Evolutionary conservation across 2,888 invertebrate genomes (phyloP).

Genomic region (Saturnia pavonia): DNA sequence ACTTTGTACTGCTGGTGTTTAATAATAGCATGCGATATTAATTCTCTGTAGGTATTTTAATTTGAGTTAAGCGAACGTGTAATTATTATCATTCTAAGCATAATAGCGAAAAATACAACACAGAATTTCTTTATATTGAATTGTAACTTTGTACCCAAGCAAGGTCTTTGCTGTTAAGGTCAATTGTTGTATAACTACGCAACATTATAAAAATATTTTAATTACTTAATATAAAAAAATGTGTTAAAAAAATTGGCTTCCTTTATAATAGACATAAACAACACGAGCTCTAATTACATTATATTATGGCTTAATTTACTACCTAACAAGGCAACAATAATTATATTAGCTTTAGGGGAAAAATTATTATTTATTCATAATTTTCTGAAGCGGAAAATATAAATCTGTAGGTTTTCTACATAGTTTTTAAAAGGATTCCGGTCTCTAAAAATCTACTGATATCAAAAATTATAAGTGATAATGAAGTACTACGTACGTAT

Average conservation of each 20-base stretch:
- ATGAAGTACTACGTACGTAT: too few species aligned
- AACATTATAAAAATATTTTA: background rate
- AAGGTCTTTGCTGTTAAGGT: constrained; percentile 6
- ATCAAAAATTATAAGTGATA: too few species aligned
- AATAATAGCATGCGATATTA: background rate
- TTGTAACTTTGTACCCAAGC: background rate
- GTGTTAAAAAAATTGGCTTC: too few species aligned
- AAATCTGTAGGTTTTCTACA: too few species aligned
- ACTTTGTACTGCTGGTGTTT: background rate
- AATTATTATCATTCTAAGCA: background rate
- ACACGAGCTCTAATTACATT: background rate
- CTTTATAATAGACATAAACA: background rate
- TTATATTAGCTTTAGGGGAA: background rate
- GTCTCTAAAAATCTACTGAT: too few species aligned
- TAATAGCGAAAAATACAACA: background rate
- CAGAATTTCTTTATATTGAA: constrained; percentile 2
- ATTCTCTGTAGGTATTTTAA: background rate
- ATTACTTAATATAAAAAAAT: background rate
- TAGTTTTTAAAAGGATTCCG: too few species aligned
- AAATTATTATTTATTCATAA: too few species aligned
- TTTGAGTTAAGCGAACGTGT: background rate
- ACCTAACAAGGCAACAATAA: background rate
- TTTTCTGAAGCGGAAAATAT: too few species aligned
- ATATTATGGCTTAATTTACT: background rate
- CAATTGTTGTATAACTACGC: background rate